A percentile compares a stretch with the other conserved stretches of the same genome.
Conservation (phyloP, 2,113 vertebrate genomes). For the Aspidoscelis tigris region DNA sequence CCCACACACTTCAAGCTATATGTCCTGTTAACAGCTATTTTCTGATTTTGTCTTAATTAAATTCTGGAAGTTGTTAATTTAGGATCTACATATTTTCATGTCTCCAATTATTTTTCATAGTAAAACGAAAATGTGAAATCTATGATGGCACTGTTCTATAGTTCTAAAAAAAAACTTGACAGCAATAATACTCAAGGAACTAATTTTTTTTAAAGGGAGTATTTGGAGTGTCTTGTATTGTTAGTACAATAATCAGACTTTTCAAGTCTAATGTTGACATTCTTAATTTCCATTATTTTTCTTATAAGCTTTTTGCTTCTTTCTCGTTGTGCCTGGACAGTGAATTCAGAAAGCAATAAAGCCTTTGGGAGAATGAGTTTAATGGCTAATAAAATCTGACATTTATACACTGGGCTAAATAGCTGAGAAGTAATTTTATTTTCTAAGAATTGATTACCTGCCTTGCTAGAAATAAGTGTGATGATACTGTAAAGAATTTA, state of each 20-base stretch:
- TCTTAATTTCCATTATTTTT: not conserved
- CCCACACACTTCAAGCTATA: constrained; percentile 8
- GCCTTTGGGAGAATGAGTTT: constrained; percentile 43
- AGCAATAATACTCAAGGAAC: constrained; percentile 50
- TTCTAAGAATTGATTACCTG: constrained; percentile 21
- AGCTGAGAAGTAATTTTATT: constrained; percentile 52
- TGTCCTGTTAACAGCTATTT: not conserved
- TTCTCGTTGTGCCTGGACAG: constrained; percentile 39
- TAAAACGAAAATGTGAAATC: constrained; percentile 53
- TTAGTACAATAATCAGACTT: constrained; percentile 1
- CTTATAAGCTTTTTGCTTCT: constrained; percentile 19
- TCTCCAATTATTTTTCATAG: constrained; percentile 65
- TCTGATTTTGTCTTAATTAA: constrained; percentile 72
- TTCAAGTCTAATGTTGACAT: not conserved
- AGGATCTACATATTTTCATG: constrained; percentile 54
- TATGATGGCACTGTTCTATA: constrained; percentile 38
- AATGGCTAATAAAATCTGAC: constrained; percentile 35
- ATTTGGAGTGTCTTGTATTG: constrained; percentile 21
- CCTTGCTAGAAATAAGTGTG: not conserved
- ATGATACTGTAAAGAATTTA: not conserved
- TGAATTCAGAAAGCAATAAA: constrained; percentile 49
- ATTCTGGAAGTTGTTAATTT: constrained; percentile 52
- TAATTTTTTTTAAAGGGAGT: constrained; percentile 44
- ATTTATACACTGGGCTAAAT: constrained; percentile 41
- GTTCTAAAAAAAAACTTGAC: constrained; percentile 46